These are phyloP conservation scores for Hypomecis punctinalis DNA, from an alignment of 2,888 invertebrate genomes.

Conservation along the genomic window DNA sequence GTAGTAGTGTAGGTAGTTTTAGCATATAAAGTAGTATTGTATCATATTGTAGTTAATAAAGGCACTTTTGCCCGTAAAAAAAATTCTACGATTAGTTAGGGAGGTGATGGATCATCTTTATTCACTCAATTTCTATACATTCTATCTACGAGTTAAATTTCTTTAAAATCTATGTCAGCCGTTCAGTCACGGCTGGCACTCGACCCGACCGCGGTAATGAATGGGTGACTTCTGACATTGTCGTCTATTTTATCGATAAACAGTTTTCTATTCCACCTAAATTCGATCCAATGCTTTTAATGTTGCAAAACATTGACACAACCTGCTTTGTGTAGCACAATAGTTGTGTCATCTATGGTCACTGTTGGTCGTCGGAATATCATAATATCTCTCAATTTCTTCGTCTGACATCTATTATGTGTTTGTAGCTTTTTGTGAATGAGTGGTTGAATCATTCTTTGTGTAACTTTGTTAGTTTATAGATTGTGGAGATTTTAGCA, in stretches of 20 bases:
- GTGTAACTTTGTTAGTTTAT: too few species aligned
- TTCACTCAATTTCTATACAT: too few species aligned
- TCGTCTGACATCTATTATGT: neutral
- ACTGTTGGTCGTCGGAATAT: conserved; percentile 33
- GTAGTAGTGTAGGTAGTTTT: too few species aligned
- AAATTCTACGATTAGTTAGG: too few species aligned
- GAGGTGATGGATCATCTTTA: too few species aligned
- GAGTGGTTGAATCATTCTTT: neutral
- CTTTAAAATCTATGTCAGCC: neutral
- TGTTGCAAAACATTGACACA: conserved; percentile 47
- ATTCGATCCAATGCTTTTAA: conserved; percentile 51
- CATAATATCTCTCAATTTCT: conserved; percentile 2
- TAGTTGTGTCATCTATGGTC: conserved; percentile 43
- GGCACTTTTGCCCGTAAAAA: too few species aligned
- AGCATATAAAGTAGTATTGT: too few species aligned
- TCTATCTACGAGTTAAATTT: neutral
- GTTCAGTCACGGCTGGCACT: conserved; percentile 16
- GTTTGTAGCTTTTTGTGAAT: neutral
- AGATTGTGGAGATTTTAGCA: too few species aligned
- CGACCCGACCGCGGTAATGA: conserved; percentile 51
- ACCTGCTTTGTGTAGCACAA: conserved; percentile 43
- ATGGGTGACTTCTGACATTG: conserved; percentile 78
- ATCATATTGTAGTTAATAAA: too few species aligned
- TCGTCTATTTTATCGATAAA: conserved; percentile 58
- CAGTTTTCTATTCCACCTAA: conserved; percentile 61